Evolutionary conservation across 2,113 vertebrate species (phyloP).

Genomic region (Catagonus wagneri): DNA sequence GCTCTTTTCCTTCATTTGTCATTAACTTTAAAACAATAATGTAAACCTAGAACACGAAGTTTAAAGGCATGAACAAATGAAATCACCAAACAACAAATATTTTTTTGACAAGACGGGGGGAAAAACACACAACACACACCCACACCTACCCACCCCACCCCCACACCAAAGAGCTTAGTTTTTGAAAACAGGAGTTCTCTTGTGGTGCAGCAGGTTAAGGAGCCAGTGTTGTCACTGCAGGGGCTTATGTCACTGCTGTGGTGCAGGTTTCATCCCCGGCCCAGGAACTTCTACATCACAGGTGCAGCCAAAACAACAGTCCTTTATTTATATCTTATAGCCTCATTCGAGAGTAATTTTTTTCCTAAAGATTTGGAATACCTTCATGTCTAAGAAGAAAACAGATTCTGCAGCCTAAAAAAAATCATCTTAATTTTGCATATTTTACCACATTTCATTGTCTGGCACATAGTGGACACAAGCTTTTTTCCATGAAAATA

Average conservation of each 20-base stretch:
- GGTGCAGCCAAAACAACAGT: too few species aligned
- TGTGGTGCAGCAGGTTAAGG: too few species aligned
- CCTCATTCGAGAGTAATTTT: neutral
- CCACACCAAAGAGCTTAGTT: neutral
- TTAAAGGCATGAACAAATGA: slow-evolving; percentile 26
- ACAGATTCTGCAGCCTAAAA: neutral
- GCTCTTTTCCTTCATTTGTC: neutral
- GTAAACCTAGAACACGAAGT: neutral
- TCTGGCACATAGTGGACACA: neutral
- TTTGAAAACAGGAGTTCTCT: neutral
- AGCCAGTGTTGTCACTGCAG: too few species aligned
- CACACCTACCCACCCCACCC: neutral
- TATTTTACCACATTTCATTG: slow-evolving; percentile 35
- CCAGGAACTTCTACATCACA: too few species aligned
- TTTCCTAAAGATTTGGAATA: slow-evolving; percentile 9
- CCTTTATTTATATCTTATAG: neutral
- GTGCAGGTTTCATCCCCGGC: too few species aligned
- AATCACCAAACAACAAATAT: neutral
- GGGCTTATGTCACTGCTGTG: too few species aligned
- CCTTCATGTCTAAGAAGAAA: slow-evolving; percentile 40
- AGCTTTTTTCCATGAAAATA: slow-evolving; percentile 40
- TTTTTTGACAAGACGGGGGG: neutral
- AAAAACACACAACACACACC: neutral
- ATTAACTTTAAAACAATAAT: slow-evolving; percentile 6
- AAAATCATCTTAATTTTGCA: slow-evolving; percentile 7